Percentiles rank a stretch among this genome's conserved stretches.
Evolutionary conservation across 2,797 vertebrate species (phyloP).

Genomic region (Cyclopterus lumpus): DNA sequence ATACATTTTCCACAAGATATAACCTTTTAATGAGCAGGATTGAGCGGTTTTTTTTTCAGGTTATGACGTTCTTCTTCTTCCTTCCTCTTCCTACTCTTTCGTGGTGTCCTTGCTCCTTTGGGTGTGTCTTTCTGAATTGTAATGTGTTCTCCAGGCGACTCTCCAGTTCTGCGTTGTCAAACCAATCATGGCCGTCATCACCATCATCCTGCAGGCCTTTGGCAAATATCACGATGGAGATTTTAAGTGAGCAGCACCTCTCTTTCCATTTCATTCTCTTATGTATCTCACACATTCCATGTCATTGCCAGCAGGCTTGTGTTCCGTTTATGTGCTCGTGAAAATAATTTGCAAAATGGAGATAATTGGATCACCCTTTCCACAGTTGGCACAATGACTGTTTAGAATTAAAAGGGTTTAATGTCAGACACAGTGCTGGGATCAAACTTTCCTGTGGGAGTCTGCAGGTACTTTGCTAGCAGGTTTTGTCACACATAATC

Average conservation of each 20-base stretch:
- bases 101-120: conserved; percentile 34
- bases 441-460: conserved; percentile 22
- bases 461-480: conserved; percentile 6
- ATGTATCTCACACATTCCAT: conserved; percentile 27
- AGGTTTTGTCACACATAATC: conserved; percentile 19
- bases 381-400: conserved; percentile 30
- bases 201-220: conserved; percentile 94
- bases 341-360: conserved; percentile 43
- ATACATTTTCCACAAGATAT: not conserved
- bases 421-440: conserved; percentile 30
- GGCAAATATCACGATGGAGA: conserved; percentile 97
- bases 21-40: not conserved
- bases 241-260: conserved; percentile 90
- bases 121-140: conserved; percentile 47
- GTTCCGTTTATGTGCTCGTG: conserved; percentile 44
- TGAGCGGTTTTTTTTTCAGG: conserved; percentile 14
- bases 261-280: conserved; percentile 36
- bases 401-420: conserved; percentile 24
- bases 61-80: conserved; percentile 1
- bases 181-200: conserved; percentile 93
- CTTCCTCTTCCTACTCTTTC: not conserved
- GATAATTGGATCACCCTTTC: conserved; percentile 50
- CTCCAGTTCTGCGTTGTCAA: conserved; percentile 99
- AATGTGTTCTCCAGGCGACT: conserved; percentile 87
- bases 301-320: conserved; percentile 43